Conservation (phyloP, 2,113 vertebrate genomes). For the Xenopus borealis region DNA sequence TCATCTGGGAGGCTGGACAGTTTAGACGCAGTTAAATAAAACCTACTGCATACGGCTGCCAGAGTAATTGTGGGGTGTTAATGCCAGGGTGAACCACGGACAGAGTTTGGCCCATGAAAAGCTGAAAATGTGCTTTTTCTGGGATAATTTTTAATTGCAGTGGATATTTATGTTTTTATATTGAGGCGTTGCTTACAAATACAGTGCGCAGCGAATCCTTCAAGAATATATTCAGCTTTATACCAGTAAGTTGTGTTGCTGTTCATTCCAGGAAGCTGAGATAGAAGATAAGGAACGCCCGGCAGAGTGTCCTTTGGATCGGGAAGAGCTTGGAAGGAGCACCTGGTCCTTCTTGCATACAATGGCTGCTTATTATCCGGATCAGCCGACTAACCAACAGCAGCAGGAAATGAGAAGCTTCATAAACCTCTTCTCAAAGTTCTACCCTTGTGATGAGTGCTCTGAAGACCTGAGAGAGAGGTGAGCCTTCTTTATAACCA, state of each 20-base stretch:
- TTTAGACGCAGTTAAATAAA: too few species aligned
- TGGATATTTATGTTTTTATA: too few species aligned
- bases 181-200: too few species aligned
- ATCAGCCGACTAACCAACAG: slow-evolving; percentile 71
- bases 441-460: slow-evolving; percentile 95
- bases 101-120: too few species aligned
- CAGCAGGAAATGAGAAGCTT: slow-evolving; percentile 89
- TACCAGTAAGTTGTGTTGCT: background rate
- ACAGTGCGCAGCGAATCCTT: too few species aligned
- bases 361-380: slow-evolving; percentile 91
- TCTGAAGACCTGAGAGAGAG: slow-evolving; percentile 83
- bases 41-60: too few species aligned
- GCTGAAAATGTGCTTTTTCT: too few species aligned
- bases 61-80: too few species aligned
- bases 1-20: too few species aligned
- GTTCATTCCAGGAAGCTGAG: slow-evolving; percentile 45
- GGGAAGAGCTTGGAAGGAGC: slow-evolving; percentile 84
- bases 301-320: slow-evolving; percentile 81
- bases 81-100: too few species aligned
- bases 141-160: too few species aligned
- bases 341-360: slow-evolving; percentile 94
- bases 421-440: slow-evolving; percentile 89
- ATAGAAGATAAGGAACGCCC: slow-evolving; percentile 62
- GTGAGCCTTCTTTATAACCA: slow-evolving; percentile 57
- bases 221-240: too few species aligned